Evolutionary conservation across 2,888 invertebrate genomes (phyloP), one percentile per base, ranked within the genome.

Genomic region (Ennomos fuscantarius): DNA sequence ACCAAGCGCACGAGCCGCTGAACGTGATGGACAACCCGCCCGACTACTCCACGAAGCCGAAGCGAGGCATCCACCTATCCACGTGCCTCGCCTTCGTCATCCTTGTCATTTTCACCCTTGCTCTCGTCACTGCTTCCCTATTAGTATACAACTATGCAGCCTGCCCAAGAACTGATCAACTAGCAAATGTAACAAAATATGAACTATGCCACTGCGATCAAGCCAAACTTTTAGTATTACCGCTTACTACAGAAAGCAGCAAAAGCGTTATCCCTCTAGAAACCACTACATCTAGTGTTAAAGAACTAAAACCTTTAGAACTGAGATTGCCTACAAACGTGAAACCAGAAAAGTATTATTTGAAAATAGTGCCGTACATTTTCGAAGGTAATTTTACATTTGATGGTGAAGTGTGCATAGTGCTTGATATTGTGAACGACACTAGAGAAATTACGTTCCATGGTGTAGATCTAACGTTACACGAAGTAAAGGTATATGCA

Each of bases 321-420:
- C 94, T 96, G 1, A 93, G 97, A 69, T 82, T 97, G 58, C 96
- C 97, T 0, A 93, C 84, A 52, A 91, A 94, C 40, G 86, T 97
- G 0, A 84, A 93, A 48, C 97, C 97, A 1, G 89, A 95, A 41
- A 93, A 93, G 32, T 97, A 97, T 75, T 93, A 94, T 61, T 82
- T 97, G 3, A 93, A 94, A 64, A 86, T 97, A 56, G 93, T 95
- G 39, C 97, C 97, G 0, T 95, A 95, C 70, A 93, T 97, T 56
- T 91, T 89, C 73, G 95, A 94, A 74, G 94, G 95, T 1, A 97
- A 97, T 77, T 97, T 97, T 69, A 96, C 96, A 10, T 97, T 97
- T 76, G 90, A 94, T 62, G 97, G 97, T 39, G 94, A 94, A 82
- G 93, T 95, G 1, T 93, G 93, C 70, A 94, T 96, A 62, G 73